Evolutionary conservation across 2,113 vertebrate genomes (phyloP), one percentile per base, ranked within the genome.

Genomic region (Heterochromis multidens): DNA sequence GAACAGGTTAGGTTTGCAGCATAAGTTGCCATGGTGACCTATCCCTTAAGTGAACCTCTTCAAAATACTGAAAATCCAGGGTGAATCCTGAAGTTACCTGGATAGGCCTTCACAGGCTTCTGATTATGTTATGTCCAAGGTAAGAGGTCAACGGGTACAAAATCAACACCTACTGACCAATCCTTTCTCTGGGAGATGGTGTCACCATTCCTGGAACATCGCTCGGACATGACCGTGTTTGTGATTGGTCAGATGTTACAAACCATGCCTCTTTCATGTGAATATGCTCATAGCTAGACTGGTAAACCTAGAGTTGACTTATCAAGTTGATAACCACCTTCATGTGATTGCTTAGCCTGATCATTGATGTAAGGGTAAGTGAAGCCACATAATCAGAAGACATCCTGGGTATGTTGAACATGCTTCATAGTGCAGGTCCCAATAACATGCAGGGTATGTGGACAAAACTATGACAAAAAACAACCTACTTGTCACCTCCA

Each of bases 401-500:
- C 11, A 14, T n/a, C 0, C 27, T 74, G 25, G 1, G 46, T 33
- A 31, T 54, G 46, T n/a, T 7, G 6, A 54, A 21, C 67, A 31
- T 74, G 67, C 46, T 54, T 74, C 0, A 3, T 54, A 74, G 19
- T 74, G 54, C 70, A 74, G 27, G 11, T 46, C 46, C 27, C 52
- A 74, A 74, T 33, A 74, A 74, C 27, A 52, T 33, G 27, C 27
- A 74, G 27, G 17, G 3, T 31, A 74, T 31, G 43, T 74, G 67
- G 46, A 74, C 27, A 54, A 74, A 74, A 23, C 25, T 27, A 16
- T 29, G 58, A 17, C 9, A 33, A 6, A 57, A 49, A 59, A 27
- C 1, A 9, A 63, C 85, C 43, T 77, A 95, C 95, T 93, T 94
- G 95, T 98, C 98, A 12, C 98, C 98, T 0, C 95, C 97, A 65